Evolutionary conservation across 2,888 invertebrate genomes (phyloP).

Genomic region (Apotomis capreana): DNA sequence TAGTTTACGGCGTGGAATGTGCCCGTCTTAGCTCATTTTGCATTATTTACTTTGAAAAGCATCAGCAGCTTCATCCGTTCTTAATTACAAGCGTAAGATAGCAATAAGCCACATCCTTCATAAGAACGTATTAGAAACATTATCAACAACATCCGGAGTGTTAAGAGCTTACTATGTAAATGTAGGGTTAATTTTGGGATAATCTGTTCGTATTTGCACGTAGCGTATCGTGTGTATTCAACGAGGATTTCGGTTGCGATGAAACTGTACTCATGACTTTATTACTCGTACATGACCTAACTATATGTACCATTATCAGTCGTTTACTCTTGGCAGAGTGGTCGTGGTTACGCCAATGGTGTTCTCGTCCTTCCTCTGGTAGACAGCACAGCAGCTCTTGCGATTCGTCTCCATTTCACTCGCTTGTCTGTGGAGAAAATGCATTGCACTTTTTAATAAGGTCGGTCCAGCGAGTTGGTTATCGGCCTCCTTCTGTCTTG

Average conservation of each 20-base stretch:
- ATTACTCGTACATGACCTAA: conserved; percentile 5
- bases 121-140: conserved; percentile 20
- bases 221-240: conserved; percentile 44
- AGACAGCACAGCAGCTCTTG: too few species aligned
- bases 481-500: too few species aligned
- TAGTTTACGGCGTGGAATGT: too few species aligned
- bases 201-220: conserved; percentile 48
- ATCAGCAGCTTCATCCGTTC: not conserved
- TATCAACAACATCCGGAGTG: conserved; percentile 16
- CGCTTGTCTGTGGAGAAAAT: too few species aligned
- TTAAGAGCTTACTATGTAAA: conserved; percentile 62
- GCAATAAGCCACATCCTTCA: conserved; percentile 7
- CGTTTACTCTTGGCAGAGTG: too few species aligned
- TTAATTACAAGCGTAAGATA: not conserved
- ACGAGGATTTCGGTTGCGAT: conserved; percentile 27
- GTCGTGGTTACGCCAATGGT: too few species aligned
- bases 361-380: too few species aligned
- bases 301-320: too few species aligned
- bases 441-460: too few species aligned
- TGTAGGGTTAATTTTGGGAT: conserved; percentile 62
- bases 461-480: too few species aligned
- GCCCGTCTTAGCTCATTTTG: too few species aligned
- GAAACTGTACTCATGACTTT: conserved; percentile 22
- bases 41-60: not conserved
- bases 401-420: too few species aligned